Percentiles rank a stretch among this genome's conserved stretches.
These are phyloP conservation scores for Caenorhabditis sp. DNA, from an alignment of 2,888 invertebrate genomes.

Conservation along the genomic window DNA sequence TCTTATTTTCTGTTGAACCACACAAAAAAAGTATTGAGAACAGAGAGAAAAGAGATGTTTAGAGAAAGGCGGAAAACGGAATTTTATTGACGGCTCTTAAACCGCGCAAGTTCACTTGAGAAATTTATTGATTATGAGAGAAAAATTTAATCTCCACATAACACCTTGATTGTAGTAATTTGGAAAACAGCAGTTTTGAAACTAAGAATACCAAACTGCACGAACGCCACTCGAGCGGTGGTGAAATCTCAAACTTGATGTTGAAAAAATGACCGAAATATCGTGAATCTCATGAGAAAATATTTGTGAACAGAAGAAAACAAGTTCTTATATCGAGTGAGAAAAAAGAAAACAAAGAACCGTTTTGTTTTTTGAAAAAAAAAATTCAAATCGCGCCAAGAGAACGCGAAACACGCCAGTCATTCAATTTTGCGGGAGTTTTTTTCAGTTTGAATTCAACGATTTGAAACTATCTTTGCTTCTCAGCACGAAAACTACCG, in stretches of 20 bases:
- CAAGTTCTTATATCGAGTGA: background rate
- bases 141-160: no score
- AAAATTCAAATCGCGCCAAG: background rate
- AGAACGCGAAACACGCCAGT: background rate
- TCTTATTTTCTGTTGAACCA: background rate
- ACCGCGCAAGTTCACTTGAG: no score
- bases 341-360: background rate
- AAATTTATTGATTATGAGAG: no score
- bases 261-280: background rate
- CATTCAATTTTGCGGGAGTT: background rate
- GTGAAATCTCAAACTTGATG: no score
- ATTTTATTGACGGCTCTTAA: no score
- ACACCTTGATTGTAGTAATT: no score
- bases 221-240: no score
- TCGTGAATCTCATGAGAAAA: background rate
- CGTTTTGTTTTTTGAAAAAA: background rate
- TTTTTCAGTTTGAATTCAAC: background rate
- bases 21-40: background rate
- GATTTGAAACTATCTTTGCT: no score
- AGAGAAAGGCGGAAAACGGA: background rate
- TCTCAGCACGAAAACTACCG: no score
- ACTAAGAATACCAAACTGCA: no score
- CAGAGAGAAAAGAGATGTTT: background rate
- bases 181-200: no score
- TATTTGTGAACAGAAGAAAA: background rate